Evolutionary conservation across 92 coral and sea anemone species (phyloP), one percentile per base, ranked within the genome.

Genomic region (Metridium senile): DNA sequence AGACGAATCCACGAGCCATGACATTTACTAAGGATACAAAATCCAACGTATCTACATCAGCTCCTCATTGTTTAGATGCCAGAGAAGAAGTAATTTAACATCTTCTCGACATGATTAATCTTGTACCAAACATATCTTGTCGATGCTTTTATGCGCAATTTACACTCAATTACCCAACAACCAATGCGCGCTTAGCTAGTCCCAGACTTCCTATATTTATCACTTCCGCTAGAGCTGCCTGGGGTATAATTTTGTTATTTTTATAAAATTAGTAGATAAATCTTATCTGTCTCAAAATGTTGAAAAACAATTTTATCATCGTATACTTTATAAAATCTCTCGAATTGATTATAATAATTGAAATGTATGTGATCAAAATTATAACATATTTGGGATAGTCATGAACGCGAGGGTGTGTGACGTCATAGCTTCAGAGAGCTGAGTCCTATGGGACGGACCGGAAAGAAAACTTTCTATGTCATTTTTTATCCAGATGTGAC

Each of bases 91-190:
- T 9, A 16, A 57, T 26, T 16, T 19, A 53, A 72, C 53, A 6
- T 58, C 17, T 58, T 73, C 57, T 34, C 45, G 33, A 57, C 33
- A 58, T 21, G n/a, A n/a, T 11, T 22, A 18, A n/a, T 4, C 10
- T 58, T 33, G 56, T 33, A n/a, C 1, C 11, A 23, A 22, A 13
- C 23, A 19, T 34, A 57, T 2, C 33, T 57, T 16, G 33, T 73
- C 53, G 72, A 21, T 62, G 67, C 78, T 53, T 79, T 79, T 79
- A 79, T 79, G 84, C 75, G 76, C 77, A 69, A 58, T 28, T 34
- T 56, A 22, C 47, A 29, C 56, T 49, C 75, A 34, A 28, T 58
- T 79, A 68, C 84, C 84, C 84, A 61, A 9, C 39, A 58, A 20
- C 76, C 84, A 10, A 25, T 26, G 76, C 77, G 76, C 25, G 0